Conservation (phyloP, 35 echinoderm and acorn worm species). For the Ophiothrix spiculata region DNA sequence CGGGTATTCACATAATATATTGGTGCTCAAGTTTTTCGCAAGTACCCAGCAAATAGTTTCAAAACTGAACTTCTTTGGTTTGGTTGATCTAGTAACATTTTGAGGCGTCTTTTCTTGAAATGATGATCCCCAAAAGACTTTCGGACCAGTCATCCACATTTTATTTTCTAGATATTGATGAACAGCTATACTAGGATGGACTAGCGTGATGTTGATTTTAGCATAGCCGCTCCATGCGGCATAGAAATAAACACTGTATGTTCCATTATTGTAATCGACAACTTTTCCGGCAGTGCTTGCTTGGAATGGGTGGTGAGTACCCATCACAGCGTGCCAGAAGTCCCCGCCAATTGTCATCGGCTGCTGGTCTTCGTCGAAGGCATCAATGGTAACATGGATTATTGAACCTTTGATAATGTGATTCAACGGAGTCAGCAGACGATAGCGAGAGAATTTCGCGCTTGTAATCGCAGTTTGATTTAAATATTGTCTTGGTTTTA, state of each 20-base stretch:
- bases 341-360: background rate
- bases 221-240: conserved; percentile 39
- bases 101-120: background rate
- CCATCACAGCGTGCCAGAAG: background rate
- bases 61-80: background rate
- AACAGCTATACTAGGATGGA: conserved; percentile 37
- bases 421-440: background rate
- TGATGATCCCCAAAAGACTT: background rate
- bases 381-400: background rate
- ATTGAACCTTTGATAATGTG: background rate
- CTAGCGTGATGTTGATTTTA: conserved; percentile 22
- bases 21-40: background rate
- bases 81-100: background rate
- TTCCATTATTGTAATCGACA: conserved; percentile 47
- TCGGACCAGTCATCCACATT: background rate
- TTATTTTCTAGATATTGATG: background rate
- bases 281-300: conserved; percentile 33
- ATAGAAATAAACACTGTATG: conserved; percentile 64
- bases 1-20: background rate
- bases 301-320: background rate
- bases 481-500: too few species aligned
- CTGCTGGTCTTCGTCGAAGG: background rate
- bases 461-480: too few species aligned
- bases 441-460: background rate
- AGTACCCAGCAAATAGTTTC: background rate